Conservation (phyloP, 2,888 invertebrate species). For the Vesta saturnalis region DNA sequence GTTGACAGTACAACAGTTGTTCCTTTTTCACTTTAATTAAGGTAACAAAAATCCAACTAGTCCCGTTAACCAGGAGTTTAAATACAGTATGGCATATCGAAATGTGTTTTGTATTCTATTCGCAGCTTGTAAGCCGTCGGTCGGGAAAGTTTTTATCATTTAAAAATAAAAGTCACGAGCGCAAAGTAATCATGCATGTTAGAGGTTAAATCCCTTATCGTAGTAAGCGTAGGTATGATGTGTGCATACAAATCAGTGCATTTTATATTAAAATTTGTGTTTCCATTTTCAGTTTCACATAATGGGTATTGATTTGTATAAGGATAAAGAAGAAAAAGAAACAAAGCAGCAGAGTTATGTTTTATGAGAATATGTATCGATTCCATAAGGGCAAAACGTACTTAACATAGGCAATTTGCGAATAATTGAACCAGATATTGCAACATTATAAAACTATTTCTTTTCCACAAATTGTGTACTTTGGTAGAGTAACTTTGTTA, state of each 20-base stretch:
- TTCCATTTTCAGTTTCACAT: slow-evolving; percentile 27
- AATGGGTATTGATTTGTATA: slow-evolving; percentile 6
- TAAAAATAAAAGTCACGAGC: slow-evolving; percentile 59
- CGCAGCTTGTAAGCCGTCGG: slow-evolving; percentile 40
- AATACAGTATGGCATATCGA: slow-evolving; percentile 30
- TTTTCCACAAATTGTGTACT: not conserved
- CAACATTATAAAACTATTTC: not conserved
- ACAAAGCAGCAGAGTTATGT: not conserved
- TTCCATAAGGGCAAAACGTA: slow-evolving; percentile 19
- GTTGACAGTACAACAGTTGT: too few relatives aligned
- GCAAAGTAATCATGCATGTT: slow-evolving; percentile 60
- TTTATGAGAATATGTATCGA: slow-evolving; percentile 24
- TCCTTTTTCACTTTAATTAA: not conserved
- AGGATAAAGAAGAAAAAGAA: not conserved
- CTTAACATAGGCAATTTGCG: slow-evolving; percentile 29
- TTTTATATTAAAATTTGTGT: slow-evolving; percentile 29
- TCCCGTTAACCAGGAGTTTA: slow-evolving; percentile 16
- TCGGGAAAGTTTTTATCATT: slow-evolving; percentile 57
- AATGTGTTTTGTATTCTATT: slow-evolving; percentile 35
- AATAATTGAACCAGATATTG: slow-evolving; percentile 25
- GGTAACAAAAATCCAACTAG: slow-evolving; percentile 1
- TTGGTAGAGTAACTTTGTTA: not conserved
- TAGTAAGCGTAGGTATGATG: slow-evolving; percentile 54
- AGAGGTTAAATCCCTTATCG: slow-evolving; percentile 60
- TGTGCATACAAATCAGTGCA: slow-evolving; percentile 54